phyloP scores from a whole-genome alignment of 1,140 invertebrate genomes.

The Orchesella cincta region DNA sequence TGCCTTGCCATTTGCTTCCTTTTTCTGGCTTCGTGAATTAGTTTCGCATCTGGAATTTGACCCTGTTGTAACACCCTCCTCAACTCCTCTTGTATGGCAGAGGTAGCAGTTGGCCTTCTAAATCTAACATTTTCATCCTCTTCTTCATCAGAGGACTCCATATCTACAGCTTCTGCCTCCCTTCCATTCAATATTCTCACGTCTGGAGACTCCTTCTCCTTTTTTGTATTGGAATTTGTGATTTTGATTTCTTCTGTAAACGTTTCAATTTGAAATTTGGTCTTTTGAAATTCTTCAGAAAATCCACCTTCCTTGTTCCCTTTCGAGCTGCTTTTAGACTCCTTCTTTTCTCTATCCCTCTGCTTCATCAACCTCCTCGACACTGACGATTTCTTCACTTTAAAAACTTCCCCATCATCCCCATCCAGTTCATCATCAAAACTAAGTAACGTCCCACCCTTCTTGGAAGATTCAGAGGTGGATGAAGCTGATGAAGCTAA shows the following conservation, averaged over 20 bases:
- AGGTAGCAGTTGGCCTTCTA: conserved; percentile 32
- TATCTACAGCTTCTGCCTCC: conserved; percentile 75
- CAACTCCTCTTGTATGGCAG: conserved; percentile 48
- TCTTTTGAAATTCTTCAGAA: conserved; percentile 54
- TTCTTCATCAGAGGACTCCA: conserved; percentile 68
- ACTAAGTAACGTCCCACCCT: conserved; percentile 67
- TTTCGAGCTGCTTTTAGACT: not conserved
- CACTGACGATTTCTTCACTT: conserved; percentile 91
- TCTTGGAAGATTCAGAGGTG: conserved; percentile 54
- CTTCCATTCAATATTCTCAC: conserved; percentile 71
- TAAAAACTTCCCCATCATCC: conserved; percentile 85
- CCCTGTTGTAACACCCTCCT: conserved; percentile 64
- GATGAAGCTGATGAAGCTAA: conserved; percentile 52
- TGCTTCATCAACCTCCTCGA: conserved; percentile 86
- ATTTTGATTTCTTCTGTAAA: conserved; percentile 6
- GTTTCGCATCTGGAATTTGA: conserved; percentile 90
- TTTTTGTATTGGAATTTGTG: not conserved
- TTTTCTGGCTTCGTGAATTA: conserved; percentile 93
- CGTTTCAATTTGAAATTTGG: not conserved
- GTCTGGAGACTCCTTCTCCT: conserved; percentile 35
- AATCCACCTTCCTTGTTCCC: conserved; percentile 52
- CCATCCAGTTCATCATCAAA: conserved; percentile 75
- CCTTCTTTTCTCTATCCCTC: conserved; percentile 76
- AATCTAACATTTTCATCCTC: conserved; percentile 53
- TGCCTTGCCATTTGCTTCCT: conserved; percentile 82